Evolutionary conservation across 2,888 invertebrate species (phyloP), one percentile per base, ranked within the genome.

Genomic region (Caenorhabditis japonica): DNA sequence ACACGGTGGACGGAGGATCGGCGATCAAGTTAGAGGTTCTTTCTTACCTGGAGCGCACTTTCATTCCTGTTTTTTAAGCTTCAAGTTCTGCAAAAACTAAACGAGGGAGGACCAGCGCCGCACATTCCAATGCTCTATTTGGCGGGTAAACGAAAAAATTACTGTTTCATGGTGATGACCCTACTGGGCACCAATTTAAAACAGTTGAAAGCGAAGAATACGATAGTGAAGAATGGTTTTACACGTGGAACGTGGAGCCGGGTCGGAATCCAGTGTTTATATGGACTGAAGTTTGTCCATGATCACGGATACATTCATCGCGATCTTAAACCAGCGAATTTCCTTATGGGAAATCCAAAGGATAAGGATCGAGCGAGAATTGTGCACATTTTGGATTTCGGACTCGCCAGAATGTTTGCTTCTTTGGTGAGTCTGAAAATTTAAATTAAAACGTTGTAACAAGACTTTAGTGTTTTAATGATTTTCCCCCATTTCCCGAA

Each of bases 21-120:
- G 83, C 83, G 2, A 84, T 84, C 58, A 84, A 84, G 33, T 52
- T 84, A 33, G 84, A 84, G 73, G 69, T 77, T n/a, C n/a, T n/a
- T n/a, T n/a, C n/a, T n/a, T n/a, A n/a, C n/a, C n/a, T n/a, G n/a
- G n/a, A n/a, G n/a, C n/a, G n/a, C n/a, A n/a, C n/a, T n/a, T n/a
- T n/a, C n/a, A n/a, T n/a, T n/a, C n/a, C n/a, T n/a, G n/a, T n/a
- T n/a, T n/a, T 39, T 76, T 19, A 43, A 80, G 76, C 75, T 77
- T 23, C 17, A 59, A 27, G 75, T 83, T 8, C 69, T 83, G 4
- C 39, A 58, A 17, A 59, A 71, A n/a, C 55, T 83, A 36, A 78
- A 81, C 61, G 61, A 71, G n/a, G 64, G 71, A 10, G 79, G 77
- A 5, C 61, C 76, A 15, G 56, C 62, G 38, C 72, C 77, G 7